Base-by-base conservation (phyloP, 1,140 invertebrate species). In the Leptinotarsa lineolata region DNA sequence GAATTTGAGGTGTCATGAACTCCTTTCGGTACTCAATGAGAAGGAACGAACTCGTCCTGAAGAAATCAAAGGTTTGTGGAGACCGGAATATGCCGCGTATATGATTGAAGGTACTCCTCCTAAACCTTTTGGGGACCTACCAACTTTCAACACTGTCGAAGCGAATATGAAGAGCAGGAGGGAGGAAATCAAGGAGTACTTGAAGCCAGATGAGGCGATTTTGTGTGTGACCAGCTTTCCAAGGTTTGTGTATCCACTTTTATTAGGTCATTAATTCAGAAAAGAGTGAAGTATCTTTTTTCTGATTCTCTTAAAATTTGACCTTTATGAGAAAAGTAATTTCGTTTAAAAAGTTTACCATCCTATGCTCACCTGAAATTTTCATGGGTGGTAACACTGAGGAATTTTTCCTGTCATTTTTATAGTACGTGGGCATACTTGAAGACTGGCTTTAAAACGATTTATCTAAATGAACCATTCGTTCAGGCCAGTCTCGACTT, bases 51-150 rank as follows among this genome's bases (percentile, higher is more conserved):
- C 89, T 71, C 89, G 95, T 87, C 93, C 95, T 74, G 86, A 91
- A 74, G 90, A 88, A 80, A 92, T 93, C 8, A 95, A 94, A 81
- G 96, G 93, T 4, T 84, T 97, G 18, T 99, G 98, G 98, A 89
- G 95, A 69, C 97, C 97, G n/a, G 98, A 99, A 87, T 99, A 98
- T 89, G 97, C 95, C 30, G 92, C 94, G 61, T 99, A 99, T 81
- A 99, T 99, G 97, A 90, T 99, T 64, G 98, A 99, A 88, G 97
- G 97, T 20, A 99, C 97, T 2, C 98, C 98, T n/a, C 98, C 97
- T 12, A 92, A 95, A 82, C 98, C 98, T 0, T 96, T 96, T 81
- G 95, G 95, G 39, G 95, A 95, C 3, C 86, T 97, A 16, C 87
- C 98, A 78, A 95, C 95, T 87, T 98, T 99, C 83, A 99, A 99